These are phyloP conservation scores for Tetranychus piercei DNA, from an alignment of 2,888 invertebrate species.

Conservation along the genomic window DNA sequence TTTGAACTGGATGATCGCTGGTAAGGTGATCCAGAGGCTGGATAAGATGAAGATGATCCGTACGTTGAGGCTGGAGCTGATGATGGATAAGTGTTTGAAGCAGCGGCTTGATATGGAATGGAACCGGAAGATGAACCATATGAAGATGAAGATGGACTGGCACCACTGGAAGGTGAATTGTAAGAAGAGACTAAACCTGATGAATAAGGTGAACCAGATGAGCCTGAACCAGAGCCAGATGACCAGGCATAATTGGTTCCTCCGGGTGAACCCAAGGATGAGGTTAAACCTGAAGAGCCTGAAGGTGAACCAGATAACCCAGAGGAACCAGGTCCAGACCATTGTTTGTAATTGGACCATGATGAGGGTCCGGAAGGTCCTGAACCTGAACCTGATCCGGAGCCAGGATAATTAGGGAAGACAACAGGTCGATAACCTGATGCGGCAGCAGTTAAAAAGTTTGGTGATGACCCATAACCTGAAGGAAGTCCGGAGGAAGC, in stretches of 20 bases:
- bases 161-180: too few species aligned
- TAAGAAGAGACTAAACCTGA: background rate
- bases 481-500: background rate
- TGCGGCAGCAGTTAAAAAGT: conserved; percentile 15
- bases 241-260: conserved; percentile 4
- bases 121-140: background rate
- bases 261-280: background rate
- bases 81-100: background rate
- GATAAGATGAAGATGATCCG: conserved; percentile 5
- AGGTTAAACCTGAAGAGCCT: background rate
- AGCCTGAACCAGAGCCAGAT: background rate
- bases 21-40: conserved; percentile 5
- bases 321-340: background rate
- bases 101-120: background rate
- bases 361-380: background rate
- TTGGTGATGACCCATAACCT: conserved; percentile 5
- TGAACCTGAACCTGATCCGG: background rate
- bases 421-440: conserved; percentile 18
- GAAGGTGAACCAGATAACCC: background rate
- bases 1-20: conserved; percentile 6
- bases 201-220: conserved; percentile 3
- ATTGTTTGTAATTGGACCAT: conserved; percentile 2
- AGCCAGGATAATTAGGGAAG: conserved; percentile 7
- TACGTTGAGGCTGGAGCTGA: background rate
- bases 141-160: too few species aligned